Evolutionary conservation across 2,113 vertebrate species (phyloP).

Genomic region (Pteropus alecto): DNA sequence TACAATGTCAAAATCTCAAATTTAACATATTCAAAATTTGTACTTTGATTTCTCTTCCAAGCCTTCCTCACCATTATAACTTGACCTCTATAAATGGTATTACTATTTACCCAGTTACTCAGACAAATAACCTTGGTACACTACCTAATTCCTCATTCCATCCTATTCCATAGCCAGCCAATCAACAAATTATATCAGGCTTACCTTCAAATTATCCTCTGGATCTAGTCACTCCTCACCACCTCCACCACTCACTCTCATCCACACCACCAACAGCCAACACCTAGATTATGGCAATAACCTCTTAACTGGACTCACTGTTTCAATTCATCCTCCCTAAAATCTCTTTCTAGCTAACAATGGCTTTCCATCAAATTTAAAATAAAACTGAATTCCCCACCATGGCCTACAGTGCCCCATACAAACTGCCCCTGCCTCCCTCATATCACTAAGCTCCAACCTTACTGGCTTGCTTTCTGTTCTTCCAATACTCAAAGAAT

Average conservation of each 20-base stretch:
- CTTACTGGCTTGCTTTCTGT: background rate
- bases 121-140: background rate
- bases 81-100: background rate
- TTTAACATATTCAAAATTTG: background rate
- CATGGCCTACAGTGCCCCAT: background rate
- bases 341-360: background rate
- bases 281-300: background rate
- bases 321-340: slow-evolving; percentile 8
- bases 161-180: background rate
- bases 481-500: background rate
- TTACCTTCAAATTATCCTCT: background rate
- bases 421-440: background rate
- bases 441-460: background rate
- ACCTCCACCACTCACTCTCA: background rate
- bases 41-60: background rate
- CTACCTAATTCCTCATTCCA: background rate
- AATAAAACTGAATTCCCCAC: background rate
- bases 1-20: background rate
- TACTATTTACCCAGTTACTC: background rate
- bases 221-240: background rate
- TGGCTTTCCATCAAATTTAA: background rate
- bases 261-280: background rate
- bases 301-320: background rate
- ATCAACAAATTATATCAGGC: background rate
- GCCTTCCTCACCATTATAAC: background rate